Percentiles rank a stretch among this genome's conserved stretches.
Conservation (phyloP, 2,113 vertebrate genomes). For the Malaclemys terrapin region DNA sequence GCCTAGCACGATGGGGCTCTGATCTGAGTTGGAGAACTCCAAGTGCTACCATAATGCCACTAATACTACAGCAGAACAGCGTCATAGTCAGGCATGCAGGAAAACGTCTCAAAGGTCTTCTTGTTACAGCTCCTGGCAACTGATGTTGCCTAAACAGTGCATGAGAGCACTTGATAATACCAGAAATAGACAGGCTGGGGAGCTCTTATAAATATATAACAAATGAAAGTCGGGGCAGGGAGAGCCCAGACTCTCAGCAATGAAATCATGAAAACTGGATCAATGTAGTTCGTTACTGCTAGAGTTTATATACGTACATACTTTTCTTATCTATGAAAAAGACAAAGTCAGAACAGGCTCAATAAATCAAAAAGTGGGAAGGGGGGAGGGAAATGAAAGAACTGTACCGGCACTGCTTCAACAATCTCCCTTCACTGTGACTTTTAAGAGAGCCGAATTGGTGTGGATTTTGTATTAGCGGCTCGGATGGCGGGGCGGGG, state of each 20-base stretch:
- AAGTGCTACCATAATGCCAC: neutral
- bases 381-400: neutral
- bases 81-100: neutral
- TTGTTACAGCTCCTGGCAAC: neutral
- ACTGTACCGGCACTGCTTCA: neutral
- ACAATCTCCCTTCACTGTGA: neutral
- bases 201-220: conserved; percentile 40
- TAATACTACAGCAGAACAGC: neutral
- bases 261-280: neutral
- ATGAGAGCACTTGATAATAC: neutral
- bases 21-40: neutral
- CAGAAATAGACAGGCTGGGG: conserved; percentile 30
- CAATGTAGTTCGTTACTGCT: neutral
- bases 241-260: neutral
- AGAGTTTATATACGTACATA: neutral
- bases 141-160: neutral
- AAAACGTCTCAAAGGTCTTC: fast-evolving
- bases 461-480: neutral
- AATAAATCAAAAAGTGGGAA: conserved; percentile 27
- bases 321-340: conserved; percentile 43
- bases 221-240: neutral
- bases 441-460: neutral
- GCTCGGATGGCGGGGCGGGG: neutral
- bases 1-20: neutral
- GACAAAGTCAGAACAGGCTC: neutral